Conservation (phyloP, 2,797 vertebrate species). For the Urocyon cinereoargenteus region DNA sequence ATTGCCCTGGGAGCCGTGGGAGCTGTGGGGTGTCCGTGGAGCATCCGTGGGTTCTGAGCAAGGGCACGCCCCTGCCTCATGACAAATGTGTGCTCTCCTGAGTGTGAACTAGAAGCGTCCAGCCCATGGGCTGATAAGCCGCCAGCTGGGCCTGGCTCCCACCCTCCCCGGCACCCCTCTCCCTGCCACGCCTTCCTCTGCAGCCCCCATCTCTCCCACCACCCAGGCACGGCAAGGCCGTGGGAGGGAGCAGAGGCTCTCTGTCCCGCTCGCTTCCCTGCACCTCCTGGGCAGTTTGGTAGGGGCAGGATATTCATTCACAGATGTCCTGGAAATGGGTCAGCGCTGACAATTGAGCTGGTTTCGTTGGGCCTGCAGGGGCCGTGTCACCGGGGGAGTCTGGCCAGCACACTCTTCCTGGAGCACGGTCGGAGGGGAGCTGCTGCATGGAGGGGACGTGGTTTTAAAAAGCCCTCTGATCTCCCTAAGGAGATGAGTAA, state of each 20-base stretch:
- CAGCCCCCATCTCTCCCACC: not conserved
- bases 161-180: fast-evolving
- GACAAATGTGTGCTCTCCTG: not conserved
- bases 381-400: fast-evolving
- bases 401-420: not conserved
- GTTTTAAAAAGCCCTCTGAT: no score
- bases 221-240: not conserved
- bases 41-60: not conserved
- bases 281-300: not conserved
- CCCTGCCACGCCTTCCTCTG: not conserved
- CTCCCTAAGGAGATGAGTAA: no score
- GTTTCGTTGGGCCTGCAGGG: not conserved
- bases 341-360: fast-evolving
- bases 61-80: not conserved
- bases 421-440: no score
- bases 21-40: not conserved
- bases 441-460: no score
- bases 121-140: not conserved
- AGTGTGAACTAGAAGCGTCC: not conserved
- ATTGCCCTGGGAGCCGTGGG: fast-evolving
- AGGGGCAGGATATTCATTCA: not conserved
- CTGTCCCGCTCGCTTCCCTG: fast-evolving
- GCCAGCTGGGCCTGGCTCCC: not conserved
- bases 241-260: not conserved
- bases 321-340: fast-evolving